Percentiles rank a stretch among this genome's conserved stretches.
These are phyloP conservation scores for Procavia capensis DNA, from an alignment of 2,113 vertebrate species.

Conservation along the genomic window DNA sequence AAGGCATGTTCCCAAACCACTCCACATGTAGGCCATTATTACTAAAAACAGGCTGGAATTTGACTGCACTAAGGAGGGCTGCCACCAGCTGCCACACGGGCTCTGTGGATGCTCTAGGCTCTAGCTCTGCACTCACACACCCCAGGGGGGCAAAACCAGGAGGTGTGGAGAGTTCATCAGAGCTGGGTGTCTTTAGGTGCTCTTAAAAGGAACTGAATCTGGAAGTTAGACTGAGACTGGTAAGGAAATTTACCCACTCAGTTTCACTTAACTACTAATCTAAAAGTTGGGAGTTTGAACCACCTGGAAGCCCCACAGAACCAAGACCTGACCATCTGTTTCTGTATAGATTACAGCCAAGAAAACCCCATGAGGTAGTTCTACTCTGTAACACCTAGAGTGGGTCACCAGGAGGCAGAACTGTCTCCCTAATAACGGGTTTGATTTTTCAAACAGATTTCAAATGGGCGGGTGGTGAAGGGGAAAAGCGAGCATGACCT, in stretches of 20 bases:
- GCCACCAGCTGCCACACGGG: not conserved
- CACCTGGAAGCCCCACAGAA: no score
- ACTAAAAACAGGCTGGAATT: not conserved
- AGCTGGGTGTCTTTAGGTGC: not conserved
- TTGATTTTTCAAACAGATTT: not conserved
- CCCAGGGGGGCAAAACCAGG: not conserved
- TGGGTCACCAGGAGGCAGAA: no score
- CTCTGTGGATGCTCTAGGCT: not conserved
- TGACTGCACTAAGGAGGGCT: not conserved
- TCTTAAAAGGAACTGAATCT: not conserved
- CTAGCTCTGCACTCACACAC: not conserved
- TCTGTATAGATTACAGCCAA: no score
- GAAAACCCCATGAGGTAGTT: no score
- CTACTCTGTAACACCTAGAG: no score
- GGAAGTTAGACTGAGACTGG: not conserved
- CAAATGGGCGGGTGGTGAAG: not conserved
- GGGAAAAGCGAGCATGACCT: not conserved
- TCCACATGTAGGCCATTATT: not conserved
- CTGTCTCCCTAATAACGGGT: no score
- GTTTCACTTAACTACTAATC: no score
- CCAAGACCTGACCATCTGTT: no score
- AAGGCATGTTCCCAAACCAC: not conserved
- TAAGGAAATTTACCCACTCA: not conserved
- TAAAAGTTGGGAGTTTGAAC: no score
- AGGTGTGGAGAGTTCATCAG: not conserved